Conservation (phyloP, 2,797 vertebrate genomes). For the Glyptemys insculpta region DNA sequence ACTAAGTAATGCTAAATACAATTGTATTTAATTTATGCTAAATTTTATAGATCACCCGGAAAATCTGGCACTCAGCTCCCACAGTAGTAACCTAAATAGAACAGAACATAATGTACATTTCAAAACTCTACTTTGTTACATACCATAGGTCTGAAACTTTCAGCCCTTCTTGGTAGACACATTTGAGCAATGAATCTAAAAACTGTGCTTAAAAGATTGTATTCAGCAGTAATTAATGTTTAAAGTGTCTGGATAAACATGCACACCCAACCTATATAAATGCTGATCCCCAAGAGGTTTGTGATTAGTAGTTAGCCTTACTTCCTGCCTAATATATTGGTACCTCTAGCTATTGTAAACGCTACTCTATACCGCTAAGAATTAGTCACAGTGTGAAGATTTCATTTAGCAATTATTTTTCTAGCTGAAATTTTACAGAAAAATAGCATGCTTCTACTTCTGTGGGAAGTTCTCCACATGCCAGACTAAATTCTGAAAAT, state of each 20-base stretch:
- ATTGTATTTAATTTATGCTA: neutral
- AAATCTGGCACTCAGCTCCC: neutral
- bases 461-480: neutral
- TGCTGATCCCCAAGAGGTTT: constrained; percentile 53
- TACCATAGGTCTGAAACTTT: neutral
- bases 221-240: constrained; percentile 60
- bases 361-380: constrained; percentile 10
- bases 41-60: neutral
- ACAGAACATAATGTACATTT: neutral
- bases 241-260: constrained; percentile 51
- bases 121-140: constrained; percentile 8
- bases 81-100: constrained; percentile 8
- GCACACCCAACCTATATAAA: constrained; percentile 67
- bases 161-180: constrained; percentile 21
- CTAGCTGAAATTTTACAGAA: constrained; percentile 10
- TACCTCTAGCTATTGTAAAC: constrained; percentile 45
- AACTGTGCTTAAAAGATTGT: constrained; percentile 24
- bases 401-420: constrained; percentile 1
- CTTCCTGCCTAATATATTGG: constrained; percentile 34
- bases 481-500: constrained; percentile 23
- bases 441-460: constrained; percentile 33
- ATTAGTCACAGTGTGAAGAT: constrained; percentile 15
- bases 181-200: constrained; percentile 3
- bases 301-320: constrained; percentile 62
- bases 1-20: neutral